Evolutionary conservation across 2,797 vertebrate species (phyloP).

Genomic region (Bovichtus diacanthus): DNA sequence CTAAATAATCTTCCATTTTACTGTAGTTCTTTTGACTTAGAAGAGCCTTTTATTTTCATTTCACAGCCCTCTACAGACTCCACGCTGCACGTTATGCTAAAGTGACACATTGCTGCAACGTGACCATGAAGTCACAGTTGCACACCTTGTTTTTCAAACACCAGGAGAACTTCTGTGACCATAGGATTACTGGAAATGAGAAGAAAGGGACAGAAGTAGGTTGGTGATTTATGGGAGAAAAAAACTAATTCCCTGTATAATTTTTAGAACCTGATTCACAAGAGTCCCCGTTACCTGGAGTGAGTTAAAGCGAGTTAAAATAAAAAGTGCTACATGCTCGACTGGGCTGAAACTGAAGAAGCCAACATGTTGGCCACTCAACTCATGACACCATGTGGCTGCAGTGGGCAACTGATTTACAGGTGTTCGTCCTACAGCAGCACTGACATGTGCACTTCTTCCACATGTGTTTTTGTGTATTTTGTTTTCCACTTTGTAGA

Average conservation of each 20-base stretch:
- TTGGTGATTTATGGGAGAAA: background rate
- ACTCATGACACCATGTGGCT: constrained; percentile 73
- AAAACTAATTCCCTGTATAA: background rate
- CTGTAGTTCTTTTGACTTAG: background rate
- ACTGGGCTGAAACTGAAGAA: constrained; percentile 8
- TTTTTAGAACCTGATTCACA: background rate
- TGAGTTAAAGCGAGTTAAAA: background rate
- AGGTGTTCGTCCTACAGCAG: constrained; percentile 17
- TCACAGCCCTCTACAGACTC: background rate
- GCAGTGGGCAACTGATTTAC: constrained; percentile 51
- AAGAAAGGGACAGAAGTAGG: background rate
- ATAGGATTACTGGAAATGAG: background rate
- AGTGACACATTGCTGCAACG: background rate
- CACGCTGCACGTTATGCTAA: background rate
- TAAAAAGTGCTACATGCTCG: background rate
- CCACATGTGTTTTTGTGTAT: background rate
- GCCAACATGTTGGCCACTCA: constrained; percentile 45
- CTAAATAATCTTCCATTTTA: background rate
- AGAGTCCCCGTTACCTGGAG: background rate
- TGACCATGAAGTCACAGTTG: background rate
- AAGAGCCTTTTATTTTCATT: background rate
- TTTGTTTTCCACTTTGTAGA: too few relatives aligned
- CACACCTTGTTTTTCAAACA: background rate
- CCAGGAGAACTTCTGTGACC: background rate
- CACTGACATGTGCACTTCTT: background rate